Conservation (phyloP, 2,888 invertebrate genomes). For the Diarsia dahlii region DNA sequence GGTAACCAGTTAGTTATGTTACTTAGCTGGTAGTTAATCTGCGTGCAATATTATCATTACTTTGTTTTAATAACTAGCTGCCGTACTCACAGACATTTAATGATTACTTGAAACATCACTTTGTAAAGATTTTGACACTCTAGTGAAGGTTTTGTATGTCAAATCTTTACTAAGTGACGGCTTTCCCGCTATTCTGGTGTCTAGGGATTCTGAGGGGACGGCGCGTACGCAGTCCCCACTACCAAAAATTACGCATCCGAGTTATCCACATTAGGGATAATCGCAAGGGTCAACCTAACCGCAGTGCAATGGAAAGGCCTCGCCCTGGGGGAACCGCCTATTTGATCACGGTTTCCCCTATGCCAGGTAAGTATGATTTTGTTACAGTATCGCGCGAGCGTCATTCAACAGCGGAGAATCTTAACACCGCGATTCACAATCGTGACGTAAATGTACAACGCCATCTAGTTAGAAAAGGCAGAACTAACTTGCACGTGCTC, state of each 20-base stretch:
- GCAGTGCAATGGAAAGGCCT: slow-evolving; percentile 26
- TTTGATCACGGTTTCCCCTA: slow-evolving; percentile 6
- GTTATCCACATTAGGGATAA: no score
- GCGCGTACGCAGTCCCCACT: slow-evolving; percentile 16
- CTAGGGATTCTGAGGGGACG: slow-evolving; percentile 7
- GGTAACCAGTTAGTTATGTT: background rate
- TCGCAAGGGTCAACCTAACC: slow-evolving; percentile 13
- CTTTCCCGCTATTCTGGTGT: no score
- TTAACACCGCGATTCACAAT: no score
- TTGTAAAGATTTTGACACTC: no score
- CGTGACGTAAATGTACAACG: background rate
- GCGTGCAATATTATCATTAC: background rate
- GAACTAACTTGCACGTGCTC: background rate
- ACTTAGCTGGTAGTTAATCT: slow-evolving; percentile 2
- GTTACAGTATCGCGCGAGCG: background rate
- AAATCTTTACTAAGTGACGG: no score
- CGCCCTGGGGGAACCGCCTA: slow-evolving; percentile 15
- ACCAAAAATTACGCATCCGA: no score
- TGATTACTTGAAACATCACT: no score
- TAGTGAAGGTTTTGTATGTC: no score
- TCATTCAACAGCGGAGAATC: background rate
- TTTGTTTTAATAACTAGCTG: background rate
- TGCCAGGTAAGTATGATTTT: slow-evolving; percentile 24
- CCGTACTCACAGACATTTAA: no score
- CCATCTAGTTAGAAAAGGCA: background rate